phyloP scores from a whole-genome alignment of 2,797 vertebrate species.

The Tragelaphus eurycerus region DNA sequence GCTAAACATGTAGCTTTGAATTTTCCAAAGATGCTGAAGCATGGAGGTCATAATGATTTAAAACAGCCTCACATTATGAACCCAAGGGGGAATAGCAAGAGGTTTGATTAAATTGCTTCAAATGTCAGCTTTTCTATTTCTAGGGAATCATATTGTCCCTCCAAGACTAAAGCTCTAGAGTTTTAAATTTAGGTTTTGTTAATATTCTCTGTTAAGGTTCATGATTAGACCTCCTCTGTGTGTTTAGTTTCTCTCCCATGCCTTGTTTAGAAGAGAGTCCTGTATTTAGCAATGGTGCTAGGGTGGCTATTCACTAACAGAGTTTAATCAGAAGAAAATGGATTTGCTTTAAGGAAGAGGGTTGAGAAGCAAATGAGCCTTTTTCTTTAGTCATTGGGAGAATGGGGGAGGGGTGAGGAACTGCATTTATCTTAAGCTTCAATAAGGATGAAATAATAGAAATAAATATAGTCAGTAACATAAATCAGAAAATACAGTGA shows the following conservation, averaged over 20 bases:
- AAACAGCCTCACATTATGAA: constrained; percentile 20
- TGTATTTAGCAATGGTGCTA: not conserved
- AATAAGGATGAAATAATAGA: not conserved
- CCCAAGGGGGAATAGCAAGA: constrained; percentile 5
- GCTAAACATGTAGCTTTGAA: constrained; percentile 30
- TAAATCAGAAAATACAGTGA: not conserved
- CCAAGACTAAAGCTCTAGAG: not conserved
- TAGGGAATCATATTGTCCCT: not conserved
- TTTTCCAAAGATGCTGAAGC: constrained; percentile 32
- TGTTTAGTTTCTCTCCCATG: not conserved
- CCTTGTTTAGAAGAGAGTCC: not conserved
- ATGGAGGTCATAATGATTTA: not conserved
- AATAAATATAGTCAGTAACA: not conserved
- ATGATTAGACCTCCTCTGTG: not conserved
- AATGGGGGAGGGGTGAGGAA: not conserved
- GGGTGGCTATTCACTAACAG: not conserved
- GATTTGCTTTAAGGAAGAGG: constrained; percentile 49
- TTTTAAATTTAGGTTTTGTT: constrained; percentile 43
- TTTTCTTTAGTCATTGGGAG: not conserved
- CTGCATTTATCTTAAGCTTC: not conserved
- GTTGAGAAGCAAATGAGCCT: constrained; percentile 44
- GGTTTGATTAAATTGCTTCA: constrained; percentile 53
- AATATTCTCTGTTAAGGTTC: not conserved
- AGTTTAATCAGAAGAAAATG: constrained; percentile 59
- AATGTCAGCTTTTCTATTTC: constrained; percentile 47